A percentile compares a stretch with the other conserved stretches of the same genome.
Conservation (phyloP, 2,888 invertebrate species). For the Noctua fimbriata region DNA sequence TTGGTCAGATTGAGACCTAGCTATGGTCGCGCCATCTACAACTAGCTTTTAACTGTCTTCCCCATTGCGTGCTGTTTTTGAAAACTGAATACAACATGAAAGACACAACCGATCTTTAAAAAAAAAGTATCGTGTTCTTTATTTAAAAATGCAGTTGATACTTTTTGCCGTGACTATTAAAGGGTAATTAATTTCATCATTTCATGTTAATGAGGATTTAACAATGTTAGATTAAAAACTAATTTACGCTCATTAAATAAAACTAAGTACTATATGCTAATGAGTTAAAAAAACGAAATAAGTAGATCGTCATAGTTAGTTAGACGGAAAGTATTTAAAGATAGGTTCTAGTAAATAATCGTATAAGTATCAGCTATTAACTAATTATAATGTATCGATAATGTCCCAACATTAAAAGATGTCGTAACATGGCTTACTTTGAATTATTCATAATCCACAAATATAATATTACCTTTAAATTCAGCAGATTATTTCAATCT, state of each 20-base stretch:
- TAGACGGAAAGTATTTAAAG: neutral
- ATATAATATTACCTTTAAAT: neutral
- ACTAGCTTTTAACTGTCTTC: too few species aligned
- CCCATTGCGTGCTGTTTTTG: too few species aligned
- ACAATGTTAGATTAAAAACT: neutral
- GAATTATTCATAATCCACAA: neutral
- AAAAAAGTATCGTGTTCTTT: neutral
- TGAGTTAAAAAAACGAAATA: neutral
- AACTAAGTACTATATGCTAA: neutral
- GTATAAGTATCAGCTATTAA: neutral
- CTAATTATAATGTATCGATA: neutral
- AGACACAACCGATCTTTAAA: neutral
- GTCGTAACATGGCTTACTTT: neutral
- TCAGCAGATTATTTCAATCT: neutral
- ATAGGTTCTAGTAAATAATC: neutral
- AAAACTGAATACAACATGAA: too few species aligned
- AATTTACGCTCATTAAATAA: neutral
- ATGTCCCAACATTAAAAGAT: neutral
- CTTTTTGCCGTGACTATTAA: constrained; percentile 1
- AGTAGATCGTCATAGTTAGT: neutral
- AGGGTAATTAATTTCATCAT: neutral
- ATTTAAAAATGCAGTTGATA: neutral
- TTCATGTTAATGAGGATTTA: constrained; percentile 13
- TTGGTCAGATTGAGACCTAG: neutral
- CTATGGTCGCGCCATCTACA: neutral